These are phyloP conservation scores for Microhierax caerulescens DNA, from an alignment of 2,797 vertebrate species.

Conservation along the genomic window DNA sequence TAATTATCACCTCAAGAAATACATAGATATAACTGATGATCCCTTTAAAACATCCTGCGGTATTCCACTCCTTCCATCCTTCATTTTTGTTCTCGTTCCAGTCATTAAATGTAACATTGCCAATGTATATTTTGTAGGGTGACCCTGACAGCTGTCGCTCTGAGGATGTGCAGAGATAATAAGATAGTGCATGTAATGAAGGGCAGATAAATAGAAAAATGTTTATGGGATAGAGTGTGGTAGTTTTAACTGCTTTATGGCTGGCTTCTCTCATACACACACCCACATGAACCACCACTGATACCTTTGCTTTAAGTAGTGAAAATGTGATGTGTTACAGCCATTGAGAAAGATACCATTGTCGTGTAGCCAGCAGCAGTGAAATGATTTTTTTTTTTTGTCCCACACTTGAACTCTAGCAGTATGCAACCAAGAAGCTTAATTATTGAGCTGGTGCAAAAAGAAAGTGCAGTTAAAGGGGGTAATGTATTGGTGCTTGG, in stretches of 20 bases:
- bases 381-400: not conserved
- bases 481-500: not conserved
- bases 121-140: slow-evolving; percentile 76
- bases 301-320: not conserved
- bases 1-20: slow-evolving; percentile 80
- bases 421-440: not conserved
- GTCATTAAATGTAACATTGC: slow-evolving; percentile 70
- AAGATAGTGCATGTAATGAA: slow-evolving; percentile 76
- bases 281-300: not conserved
- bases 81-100: slow-evolving; percentile 56
- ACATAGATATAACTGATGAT: slow-evolving; percentile 75
- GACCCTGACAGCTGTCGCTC: slow-evolving; percentile 78
- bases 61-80: slow-evolving; percentile 46
- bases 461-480: not conserved
- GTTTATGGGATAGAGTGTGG: slow-evolving; percentile 61
- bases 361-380: not conserved
- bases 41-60: slow-evolving; percentile 61
- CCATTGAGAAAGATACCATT: not conserved
- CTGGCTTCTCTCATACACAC: not conserved
- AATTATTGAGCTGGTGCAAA: not conserved
- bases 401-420: not conserved
- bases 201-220: slow-evolving; percentile 75
- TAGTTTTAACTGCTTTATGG: slow-evolving; percentile 56
- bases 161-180: slow-evolving; percentile 74
- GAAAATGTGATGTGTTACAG: not conserved